Conservation (phyloP, 1,140 invertebrate species). For the Apis florea region DNA sequence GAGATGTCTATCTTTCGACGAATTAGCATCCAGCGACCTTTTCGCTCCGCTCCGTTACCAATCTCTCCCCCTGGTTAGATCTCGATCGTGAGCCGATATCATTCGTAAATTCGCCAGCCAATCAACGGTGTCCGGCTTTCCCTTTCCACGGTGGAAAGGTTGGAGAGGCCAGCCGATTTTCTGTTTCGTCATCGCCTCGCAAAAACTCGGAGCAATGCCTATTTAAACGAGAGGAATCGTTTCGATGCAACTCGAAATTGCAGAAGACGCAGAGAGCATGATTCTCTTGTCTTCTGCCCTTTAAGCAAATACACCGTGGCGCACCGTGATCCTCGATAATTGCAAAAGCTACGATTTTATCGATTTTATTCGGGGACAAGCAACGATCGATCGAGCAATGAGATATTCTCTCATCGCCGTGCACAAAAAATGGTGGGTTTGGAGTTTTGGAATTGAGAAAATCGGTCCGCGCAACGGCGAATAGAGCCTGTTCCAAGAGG, state of each 20-base stretch:
- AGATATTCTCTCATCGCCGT: too few relatives aligned
- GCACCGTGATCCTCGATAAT: too few relatives aligned
- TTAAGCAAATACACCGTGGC: too few relatives aligned
- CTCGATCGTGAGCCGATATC: constrained; percentile 44
- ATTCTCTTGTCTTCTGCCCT: too few relatives aligned
- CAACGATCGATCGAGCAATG: too few relatives aligned
- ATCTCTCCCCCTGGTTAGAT: constrained; percentile 27
- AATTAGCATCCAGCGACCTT: constrained; percentile 62
- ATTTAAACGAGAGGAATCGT: constrained; percentile 9
- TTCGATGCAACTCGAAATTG: not conserved
- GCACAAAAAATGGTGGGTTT: too few relatives aligned
- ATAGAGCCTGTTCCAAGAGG: not conserved
- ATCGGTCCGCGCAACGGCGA: not conserved
- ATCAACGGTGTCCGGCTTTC: constrained; percentile 30
- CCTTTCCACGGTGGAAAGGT: constrained; percentile 36
- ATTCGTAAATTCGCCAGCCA: constrained; percentile 23
- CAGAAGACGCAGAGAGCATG: not conserved
- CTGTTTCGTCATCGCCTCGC: constrained; percentile 4
- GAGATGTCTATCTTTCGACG: constrained; percentile 37
- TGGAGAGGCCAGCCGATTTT: constrained; percentile 9
- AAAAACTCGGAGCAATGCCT: not conserved
- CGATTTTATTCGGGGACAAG: too few relatives aligned
- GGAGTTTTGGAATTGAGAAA: too few relatives aligned
- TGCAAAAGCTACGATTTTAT: too few relatives aligned
- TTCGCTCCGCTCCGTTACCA: constrained; percentile 20